These are phyloP conservation scores for Cebidichthys violaceus DNA, from an alignment of 2,113 vertebrate genomes.

Conservation along the genomic window DNA sequence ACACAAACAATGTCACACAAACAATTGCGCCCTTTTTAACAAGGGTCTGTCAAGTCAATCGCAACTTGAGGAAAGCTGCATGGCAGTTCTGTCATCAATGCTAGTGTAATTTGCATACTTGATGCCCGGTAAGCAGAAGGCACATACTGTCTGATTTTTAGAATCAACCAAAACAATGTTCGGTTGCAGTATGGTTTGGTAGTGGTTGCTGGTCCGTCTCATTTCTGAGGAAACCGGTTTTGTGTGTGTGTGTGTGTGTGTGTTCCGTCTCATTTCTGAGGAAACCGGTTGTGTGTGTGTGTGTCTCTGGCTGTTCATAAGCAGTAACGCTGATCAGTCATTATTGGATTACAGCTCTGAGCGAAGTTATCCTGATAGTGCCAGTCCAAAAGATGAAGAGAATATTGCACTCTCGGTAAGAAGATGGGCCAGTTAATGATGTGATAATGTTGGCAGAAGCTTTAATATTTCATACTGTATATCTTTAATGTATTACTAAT, in stretches of 20 bases:
- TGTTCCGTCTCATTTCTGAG: neutral
- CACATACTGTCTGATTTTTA: neutral
- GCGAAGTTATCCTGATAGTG: neutral
- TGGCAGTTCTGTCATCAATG: too few relatives aligned
- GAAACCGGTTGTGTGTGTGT: neutral
- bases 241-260: too few relatives aligned
- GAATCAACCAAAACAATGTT: neutral
- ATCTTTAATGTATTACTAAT: neutral
- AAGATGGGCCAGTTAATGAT: constrained; percentile 13
- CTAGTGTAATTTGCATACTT: neutral
- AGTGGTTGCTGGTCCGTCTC: neutral
- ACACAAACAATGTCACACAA: too few relatives aligned
- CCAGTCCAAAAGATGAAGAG: constrained; percentile 30
- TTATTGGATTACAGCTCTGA: constrained; percentile 75
- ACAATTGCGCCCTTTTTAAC: too few relatives aligned
- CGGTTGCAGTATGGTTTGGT: neutral
- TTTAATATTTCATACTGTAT: neutral
- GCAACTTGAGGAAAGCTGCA: too few relatives aligned
- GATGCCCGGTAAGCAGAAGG: neutral
- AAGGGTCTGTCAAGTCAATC: too few relatives aligned
- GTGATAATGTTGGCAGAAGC: neutral
- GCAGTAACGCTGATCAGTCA: constrained; percentile 46
- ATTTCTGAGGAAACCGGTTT: neutral
- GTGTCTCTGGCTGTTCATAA: neutral
- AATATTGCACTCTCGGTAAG: constrained; percentile 67